Conservation (phyloP, 2,113 vertebrate genomes). For the Picathartes gymnocephalus region DNA sequence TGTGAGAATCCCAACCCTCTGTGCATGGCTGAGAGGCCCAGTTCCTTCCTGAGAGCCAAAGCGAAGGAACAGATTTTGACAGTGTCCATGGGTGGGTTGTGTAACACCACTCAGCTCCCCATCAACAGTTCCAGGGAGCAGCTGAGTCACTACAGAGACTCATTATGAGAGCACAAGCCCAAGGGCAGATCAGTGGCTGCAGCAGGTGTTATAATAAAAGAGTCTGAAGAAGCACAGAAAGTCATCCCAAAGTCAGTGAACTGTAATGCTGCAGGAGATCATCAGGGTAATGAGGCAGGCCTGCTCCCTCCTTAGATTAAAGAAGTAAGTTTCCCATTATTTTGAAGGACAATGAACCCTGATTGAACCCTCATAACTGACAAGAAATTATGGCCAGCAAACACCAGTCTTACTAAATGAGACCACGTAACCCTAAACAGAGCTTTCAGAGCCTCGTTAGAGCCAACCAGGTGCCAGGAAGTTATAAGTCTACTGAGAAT, state of each 20-base stretch:
- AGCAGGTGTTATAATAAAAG: neutral
- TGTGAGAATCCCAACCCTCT: neutral
- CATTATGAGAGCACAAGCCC: neutral
- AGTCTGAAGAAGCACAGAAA: neutral
- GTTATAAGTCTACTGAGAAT: neutral
- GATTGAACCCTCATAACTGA: neutral
- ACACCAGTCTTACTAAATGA: neutral
- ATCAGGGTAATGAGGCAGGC: neutral
- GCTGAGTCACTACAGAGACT: constrained; percentile 13
- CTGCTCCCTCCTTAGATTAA: neutral
- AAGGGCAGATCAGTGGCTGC: neutral
- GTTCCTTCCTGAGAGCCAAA: neutral
- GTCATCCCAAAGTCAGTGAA: neutral
- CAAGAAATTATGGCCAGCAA: neutral
- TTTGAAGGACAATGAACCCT: neutral
- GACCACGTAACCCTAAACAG: neutral
- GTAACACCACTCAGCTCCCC: neutral
- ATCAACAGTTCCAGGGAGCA: neutral
- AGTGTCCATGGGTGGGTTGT: neutral
- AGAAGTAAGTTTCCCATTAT: neutral
- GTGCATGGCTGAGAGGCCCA: neutral
- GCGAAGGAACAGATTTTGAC: neutral
- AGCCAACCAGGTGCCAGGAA: neutral
- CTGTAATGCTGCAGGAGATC: neutral
- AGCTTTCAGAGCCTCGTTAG: neutral